These are phyloP conservation scores for Neosalanx taihuensis DNA, from an alignment of 2,797 vertebrate genomes.

Conservation along the genomic window DNA sequence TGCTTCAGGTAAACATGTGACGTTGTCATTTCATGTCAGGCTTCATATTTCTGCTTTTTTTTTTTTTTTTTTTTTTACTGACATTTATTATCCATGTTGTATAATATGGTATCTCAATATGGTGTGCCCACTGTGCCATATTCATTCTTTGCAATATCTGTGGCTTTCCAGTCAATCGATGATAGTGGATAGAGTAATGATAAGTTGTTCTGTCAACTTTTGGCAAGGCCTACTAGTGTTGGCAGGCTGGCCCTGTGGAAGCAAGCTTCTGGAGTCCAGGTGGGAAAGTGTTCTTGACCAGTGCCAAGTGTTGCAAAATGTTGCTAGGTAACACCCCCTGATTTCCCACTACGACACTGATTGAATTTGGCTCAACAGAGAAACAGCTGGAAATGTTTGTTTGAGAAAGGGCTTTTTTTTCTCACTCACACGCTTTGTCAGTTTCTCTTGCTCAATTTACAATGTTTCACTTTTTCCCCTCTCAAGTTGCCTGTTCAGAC, in stretches of 20 bases:
- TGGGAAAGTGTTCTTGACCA: slow-evolving; percentile 20
- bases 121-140: neutral
- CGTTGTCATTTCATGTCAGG: neutral
- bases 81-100: neutral
- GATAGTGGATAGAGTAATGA: slow-evolving; percentile 10
- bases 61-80: neutral
- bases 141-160: neutral
- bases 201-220: slow-evolving; percentile 4
- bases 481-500: neutral
- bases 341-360: slow-evolving; percentile 59
- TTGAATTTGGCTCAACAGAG: slow-evolving; percentile 33
- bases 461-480: neutral
- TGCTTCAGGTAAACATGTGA: slow-evolving; percentile 81
- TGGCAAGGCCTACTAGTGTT: slow-evolving; percentile 11
- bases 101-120: neutral
- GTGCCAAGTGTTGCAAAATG: slow-evolving; percentile 47
- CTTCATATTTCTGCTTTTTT: neutral
- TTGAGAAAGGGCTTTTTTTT: neutral
- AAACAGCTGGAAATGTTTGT: slow-evolving; percentile 50
- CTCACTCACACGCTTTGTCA: neutral
- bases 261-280: slow-evolving; percentile 15
- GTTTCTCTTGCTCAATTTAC: neutral
- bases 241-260: slow-evolving; percentile 10
- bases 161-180: neutral
- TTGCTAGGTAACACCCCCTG: slow-evolving; percentile 60